These are phyloP conservation scores for Trypoxylon attenuatum DNA, from an alignment of 2,888 invertebrate genomes.

Conservation along the genomic window DNA sequence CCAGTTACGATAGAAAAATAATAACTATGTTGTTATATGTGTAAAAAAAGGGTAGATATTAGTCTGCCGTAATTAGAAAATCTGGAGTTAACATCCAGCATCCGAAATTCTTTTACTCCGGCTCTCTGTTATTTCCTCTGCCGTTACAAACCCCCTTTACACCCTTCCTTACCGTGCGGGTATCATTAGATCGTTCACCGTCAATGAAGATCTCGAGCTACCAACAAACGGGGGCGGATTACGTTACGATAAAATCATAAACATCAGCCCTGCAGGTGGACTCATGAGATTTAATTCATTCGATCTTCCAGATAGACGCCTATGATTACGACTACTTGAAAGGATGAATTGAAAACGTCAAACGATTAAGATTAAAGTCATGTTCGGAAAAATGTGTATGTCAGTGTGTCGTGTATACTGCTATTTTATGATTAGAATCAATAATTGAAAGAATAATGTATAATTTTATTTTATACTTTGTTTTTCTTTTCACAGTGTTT, in stretches of 20 bases:
- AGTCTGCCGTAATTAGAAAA: too few relatives aligned
- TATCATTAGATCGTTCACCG: slow-evolving; percentile 31
- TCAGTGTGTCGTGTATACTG: too few relatives aligned
- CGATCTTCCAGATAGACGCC: background rate
- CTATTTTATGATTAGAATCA: too few relatives aligned
- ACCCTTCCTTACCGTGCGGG: slow-evolving; percentile 31
- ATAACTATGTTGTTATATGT: too few relatives aligned
- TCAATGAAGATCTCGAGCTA: slow-evolving; percentile 45
- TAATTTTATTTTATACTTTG: too few relatives aligned
- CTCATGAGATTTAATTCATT: slow-evolving; percentile 21
- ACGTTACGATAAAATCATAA: slow-evolving; percentile 7
- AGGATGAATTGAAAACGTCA: background rate
- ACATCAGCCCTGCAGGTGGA: slow-evolving; percentile 15
- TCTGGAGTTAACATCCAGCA: too few relatives aligned
- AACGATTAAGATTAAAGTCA: slow-evolving; percentile 6
- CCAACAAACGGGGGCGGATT: slow-evolving; percentile 21
- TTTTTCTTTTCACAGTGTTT: too few relatives aligned
- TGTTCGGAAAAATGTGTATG: too few relatives aligned
- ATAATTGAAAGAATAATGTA: too few relatives aligned
- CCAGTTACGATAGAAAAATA: too few relatives aligned
- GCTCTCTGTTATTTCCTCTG: slow-evolving; percentile 41
- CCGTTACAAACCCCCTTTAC: slow-evolving; percentile 30
- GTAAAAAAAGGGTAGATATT: too few relatives aligned
- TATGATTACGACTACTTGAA: background rate
- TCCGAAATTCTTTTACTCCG: background rate